Base-by-base conservation (phyloP, 2,797 vertebrate genomes). In the Phoeniculus purpureus region DNA sequence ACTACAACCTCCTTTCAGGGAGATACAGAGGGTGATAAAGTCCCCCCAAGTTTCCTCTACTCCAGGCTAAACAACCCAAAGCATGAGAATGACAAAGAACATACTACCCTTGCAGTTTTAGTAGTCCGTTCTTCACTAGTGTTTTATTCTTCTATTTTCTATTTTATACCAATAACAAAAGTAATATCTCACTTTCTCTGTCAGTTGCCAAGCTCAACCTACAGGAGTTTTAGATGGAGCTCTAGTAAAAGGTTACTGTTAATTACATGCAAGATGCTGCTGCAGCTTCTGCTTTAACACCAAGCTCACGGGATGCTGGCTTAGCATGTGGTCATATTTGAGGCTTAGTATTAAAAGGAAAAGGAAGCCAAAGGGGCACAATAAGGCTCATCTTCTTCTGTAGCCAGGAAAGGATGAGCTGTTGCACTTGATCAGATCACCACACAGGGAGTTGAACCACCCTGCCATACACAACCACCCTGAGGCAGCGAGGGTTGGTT, bases 261-360 rank as follows among this genome's bases (percentile, higher is more conserved):
- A 78, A 55, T 23, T 8, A 12, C 56, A 60, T 7, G 58, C 23
- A 26, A 64, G 65, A 27, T 51, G 47, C 14, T 59, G 18, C 47
- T 71, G 4, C 10, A 6, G 15, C 29, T 21, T 10, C 59, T 78
- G 32, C 17, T 48, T 7, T 27, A 75, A 61, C 23, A 55, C 23
- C 8, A 0, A 1, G 1, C 23, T 66, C n/a, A 18, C 21, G 10
- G 22, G 29, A 52, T 16, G 17, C 6, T 21, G 3, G 21, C 29
- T 67, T 64, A 76, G 40, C n/a, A 18, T 23, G 52, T 56, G 2
- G 8, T 25, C 26, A 25, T 32, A 62, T 68, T 32, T 47, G 52
- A 60, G 80, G 45, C 14, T 78, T 12, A 43, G 40, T 16, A 19
- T 32, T 32, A 73, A 75, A 81, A 9, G 7, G 19, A 62, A 68